phyloP scores from a whole-genome alignment of 2,797 vertebrate species.

The Trichosurus vulpecula region DNA sequence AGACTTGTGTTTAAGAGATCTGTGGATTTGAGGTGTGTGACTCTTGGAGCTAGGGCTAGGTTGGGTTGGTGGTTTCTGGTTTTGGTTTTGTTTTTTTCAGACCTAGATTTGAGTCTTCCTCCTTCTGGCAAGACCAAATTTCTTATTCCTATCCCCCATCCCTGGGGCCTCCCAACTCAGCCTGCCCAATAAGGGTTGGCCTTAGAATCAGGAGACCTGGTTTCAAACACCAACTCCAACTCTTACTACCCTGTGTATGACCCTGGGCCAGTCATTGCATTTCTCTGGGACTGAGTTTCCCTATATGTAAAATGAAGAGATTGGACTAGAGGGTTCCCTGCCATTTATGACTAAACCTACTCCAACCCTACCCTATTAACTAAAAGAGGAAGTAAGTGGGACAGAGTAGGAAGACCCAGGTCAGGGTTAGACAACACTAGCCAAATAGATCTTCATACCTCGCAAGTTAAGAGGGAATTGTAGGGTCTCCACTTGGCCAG shows the following conservation, averaged over 20 bases:
- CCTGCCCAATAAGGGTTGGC: neutral
- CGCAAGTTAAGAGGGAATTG: neutral
- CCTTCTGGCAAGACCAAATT: neutral
- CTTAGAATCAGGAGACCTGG: neutral
- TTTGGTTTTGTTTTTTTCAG: neutral
- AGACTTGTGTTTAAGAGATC: neutral
- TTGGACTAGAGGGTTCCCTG: neutral
- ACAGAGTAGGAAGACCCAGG: neutral
- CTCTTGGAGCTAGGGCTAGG: neutral
- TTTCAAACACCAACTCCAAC: neutral
- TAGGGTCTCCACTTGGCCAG: neutral
- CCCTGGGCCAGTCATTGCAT: neutral
- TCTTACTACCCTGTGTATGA: neutral
- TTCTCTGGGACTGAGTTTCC: neutral
- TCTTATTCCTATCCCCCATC: neutral
- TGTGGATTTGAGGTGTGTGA: neutral
- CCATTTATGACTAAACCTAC: neutral
- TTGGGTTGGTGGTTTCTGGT: neutral
- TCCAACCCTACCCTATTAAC: neutral
- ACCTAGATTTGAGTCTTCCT: neutral
- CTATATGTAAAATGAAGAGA: neutral
- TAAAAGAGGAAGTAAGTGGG: neutral
- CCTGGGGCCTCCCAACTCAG: neutral
- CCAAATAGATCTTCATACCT: neutral
- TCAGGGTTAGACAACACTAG: neutral